phyloP scores from a whole-genome alignment of 2,888 invertebrate genomes.

The Sepioteuthis lessoniana region DNA sequence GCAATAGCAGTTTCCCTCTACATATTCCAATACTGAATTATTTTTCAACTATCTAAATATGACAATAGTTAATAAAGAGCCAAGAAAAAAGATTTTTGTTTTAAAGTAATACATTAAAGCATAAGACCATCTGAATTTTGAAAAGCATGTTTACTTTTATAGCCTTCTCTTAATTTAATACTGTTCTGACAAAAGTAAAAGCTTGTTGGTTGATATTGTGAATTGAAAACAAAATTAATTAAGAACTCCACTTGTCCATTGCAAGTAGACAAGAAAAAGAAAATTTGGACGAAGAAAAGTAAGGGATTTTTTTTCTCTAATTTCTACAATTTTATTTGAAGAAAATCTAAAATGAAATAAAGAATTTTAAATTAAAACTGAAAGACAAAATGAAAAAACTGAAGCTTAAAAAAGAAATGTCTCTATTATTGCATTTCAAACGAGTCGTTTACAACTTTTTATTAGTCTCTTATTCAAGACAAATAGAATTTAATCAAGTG shows the following conservation, averaged over 20 bases:
- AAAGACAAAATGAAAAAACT: neutral
- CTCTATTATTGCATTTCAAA: neutral
- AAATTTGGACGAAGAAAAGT: neutral
- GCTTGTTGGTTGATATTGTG: neutral
- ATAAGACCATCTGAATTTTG: neutral
- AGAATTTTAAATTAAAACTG: conserved; percentile 4
- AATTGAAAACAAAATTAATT: conserved; percentile 33
- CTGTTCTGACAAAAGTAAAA: neutral
- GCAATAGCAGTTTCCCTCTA: no score
- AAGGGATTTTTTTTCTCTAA: neutral
- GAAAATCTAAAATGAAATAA: conserved; percentile 15
- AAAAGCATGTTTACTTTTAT: neutral
- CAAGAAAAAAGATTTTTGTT: no score
- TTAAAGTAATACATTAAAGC: neutral
- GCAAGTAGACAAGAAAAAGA: neutral
- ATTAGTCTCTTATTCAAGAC: neutral
- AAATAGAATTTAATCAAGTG: conserved; percentile 33
- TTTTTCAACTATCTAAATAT: no score
- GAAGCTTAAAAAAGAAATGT: neutral
- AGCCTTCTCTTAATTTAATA: neutral
- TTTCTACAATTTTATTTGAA: neutral
- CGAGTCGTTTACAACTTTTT: neutral
- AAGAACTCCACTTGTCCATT: conserved; percentile 20
- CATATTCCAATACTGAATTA: no score
- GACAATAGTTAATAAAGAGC: no score